phyloP scores from a whole-genome alignment of 2,888 invertebrate species.

The Tetanocera ferruginea region DNA sequence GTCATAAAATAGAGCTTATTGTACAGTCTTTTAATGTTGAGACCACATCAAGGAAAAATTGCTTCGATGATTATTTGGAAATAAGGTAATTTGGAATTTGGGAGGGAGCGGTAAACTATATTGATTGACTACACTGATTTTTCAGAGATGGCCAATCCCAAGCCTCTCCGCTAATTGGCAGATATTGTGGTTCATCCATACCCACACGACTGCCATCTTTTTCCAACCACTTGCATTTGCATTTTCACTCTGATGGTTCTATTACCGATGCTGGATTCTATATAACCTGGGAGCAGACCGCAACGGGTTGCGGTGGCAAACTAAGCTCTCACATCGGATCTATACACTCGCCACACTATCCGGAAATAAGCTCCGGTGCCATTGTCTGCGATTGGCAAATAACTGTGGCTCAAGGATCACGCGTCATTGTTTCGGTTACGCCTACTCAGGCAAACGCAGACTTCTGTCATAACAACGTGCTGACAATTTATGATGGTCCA shows the following conservation, averaged over 20 bases:
- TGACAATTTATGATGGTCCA: conserved; percentile 69
- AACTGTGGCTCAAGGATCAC: conserved; percentile 79
- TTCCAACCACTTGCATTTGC: conserved; percentile 81
- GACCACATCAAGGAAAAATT: conserved; percentile 69
- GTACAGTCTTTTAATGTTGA: conserved; percentile 79
- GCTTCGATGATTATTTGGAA: conserved; percentile 79
- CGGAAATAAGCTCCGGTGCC: conserved; percentile 77
- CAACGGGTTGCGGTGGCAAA: conserved; percentile 85
- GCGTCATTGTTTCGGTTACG: conserved; percentile 75
- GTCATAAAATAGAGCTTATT: conserved; percentile 82
- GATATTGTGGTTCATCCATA: conserved; percentile 79
- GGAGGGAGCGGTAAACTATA: background rate
- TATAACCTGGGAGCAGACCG: conserved; percentile 77
- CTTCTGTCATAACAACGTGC: conserved; percentile 72
- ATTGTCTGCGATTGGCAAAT: conserved; percentile 88
- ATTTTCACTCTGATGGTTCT: conserved; percentile 81
- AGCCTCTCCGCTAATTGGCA: conserved; percentile 83
- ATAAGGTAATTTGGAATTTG: conserved; percentile 72
- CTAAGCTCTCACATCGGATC: conserved; percentile 79
- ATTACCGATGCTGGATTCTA: conserved; percentile 78
- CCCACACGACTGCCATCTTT: conserved; percentile 79
- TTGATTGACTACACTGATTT: background rate
- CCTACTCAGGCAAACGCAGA: conserved; percentile 68
- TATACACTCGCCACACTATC: conserved; percentile 84
- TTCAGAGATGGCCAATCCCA: conserved; percentile 81